A percentile compares a stretch with the other conserved stretches of the same genome.
Evolutionary conservation across 2,113 vertebrate genomes (phyloP).

Genomic region (Lampris megalopsis): DNA sequence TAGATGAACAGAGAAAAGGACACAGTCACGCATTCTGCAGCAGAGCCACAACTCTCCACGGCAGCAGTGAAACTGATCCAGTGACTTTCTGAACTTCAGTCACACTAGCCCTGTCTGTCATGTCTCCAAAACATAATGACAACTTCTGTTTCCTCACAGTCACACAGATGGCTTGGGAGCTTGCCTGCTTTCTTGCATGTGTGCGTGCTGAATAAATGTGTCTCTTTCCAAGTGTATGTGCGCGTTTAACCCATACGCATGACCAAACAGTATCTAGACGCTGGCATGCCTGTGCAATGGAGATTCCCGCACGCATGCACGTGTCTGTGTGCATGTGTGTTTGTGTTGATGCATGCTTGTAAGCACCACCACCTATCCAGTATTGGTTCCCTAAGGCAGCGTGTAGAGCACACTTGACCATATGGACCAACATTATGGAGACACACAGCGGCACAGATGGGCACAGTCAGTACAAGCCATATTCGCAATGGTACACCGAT

Average conservation of each 20-base stretch:
- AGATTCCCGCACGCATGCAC: background rate
- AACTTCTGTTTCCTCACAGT: constrained; percentile 48
- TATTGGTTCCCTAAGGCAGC: constrained; percentile 47
- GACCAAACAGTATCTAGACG: no score
- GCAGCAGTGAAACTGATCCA: constrained; percentile 3
- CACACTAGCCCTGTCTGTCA: constrained; percentile 24
- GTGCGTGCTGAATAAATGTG: constrained; percentile 13
- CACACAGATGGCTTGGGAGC: constrained; percentile 21
- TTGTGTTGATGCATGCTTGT: constrained; percentile 18
- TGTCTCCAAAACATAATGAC: constrained; percentile 42
- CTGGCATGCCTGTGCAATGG: no score
- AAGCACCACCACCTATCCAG: constrained; percentile 21
- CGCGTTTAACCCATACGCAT: background rate
- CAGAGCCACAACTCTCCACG: constrained; percentile 1
- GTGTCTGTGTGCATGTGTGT: constrained; percentile 1
- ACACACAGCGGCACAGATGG: constrained; percentile 70
- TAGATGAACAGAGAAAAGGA: constrained; percentile 1
- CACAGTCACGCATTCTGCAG: background rate
- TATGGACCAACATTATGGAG: constrained; percentile 74
- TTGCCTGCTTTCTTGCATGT: constrained; percentile 31
- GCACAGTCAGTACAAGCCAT: constrained; percentile 60
- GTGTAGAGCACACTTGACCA: constrained; percentile 66
- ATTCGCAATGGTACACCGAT: constrained; percentile 61
- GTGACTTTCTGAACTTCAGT: constrained; percentile 56
- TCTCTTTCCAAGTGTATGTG: background rate